Percentiles rank a stretch among this genome's conserved stretches.
These are phyloP conservation scores for Melikaiella ostensackeni DNA, from an alignment of 2,888 invertebrate species.

Conservation along the genomic window DNA sequence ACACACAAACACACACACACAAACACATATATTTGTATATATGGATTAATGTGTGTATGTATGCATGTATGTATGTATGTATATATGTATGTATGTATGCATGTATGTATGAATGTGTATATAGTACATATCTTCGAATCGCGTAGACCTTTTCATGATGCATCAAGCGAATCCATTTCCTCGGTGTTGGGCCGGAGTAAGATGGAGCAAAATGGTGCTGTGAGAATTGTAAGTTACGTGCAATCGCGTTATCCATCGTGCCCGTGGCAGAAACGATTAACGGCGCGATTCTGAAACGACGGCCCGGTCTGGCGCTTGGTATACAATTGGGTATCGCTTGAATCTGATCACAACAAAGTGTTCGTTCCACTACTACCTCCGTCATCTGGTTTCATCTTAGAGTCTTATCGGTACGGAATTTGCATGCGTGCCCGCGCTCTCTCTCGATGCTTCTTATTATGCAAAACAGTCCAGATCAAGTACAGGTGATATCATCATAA, in stretches of 20 bases:
- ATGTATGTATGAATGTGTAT: too few relatives aligned
- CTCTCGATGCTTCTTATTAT: slow-evolving; percentile 67
- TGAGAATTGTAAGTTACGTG: slow-evolving; percentile 34
- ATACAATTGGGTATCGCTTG: slow-evolving; percentile 21
- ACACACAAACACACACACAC: too few relatives aligned
- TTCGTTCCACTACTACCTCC: slow-evolving; percentile 8
- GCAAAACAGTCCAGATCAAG: slow-evolving; percentile 65
- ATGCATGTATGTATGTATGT: too few relatives aligned
- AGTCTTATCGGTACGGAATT: slow-evolving; percentile 40
- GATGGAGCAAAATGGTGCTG: slow-evolving; percentile 34
- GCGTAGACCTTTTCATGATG: slow-evolving; percentile 5
- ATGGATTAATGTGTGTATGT: too few relatives aligned
- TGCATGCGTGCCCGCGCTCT: slow-evolving; percentile 52
- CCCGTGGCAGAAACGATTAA: slow-evolving; percentile 38
- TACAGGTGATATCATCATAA: slow-evolving; percentile 66
- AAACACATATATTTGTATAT: too few relatives aligned
- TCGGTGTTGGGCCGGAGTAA: slow-evolving; percentile 10
- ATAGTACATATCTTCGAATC: background rate
- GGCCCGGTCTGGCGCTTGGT: background rate
- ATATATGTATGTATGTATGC: too few relatives aligned
- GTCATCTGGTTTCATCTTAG: slow-evolving; percentile 34
- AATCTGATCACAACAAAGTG: slow-evolving; percentile 35
- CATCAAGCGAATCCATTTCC: slow-evolving; percentile 19
- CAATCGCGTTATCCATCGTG: slow-evolving; percentile 35
- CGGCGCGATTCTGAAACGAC: slow-evolving; percentile 30